A percentile compares a stretch with the other conserved stretches of the same genome.
Conservation (phyloP, 2,113 vertebrate genomes). For the Ascaphus truei region DNA sequence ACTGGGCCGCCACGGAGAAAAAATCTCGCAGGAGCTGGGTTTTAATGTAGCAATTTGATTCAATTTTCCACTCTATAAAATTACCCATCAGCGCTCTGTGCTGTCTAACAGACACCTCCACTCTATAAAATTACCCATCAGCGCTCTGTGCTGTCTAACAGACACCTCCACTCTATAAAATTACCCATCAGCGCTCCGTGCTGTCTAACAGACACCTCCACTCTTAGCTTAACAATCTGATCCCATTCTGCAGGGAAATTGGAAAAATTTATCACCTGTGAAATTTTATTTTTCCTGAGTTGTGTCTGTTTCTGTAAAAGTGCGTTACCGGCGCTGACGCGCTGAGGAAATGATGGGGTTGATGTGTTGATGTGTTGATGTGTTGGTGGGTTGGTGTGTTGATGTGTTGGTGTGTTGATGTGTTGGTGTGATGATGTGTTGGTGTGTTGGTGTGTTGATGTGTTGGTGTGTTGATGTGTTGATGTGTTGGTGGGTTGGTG, state of each 20-base stretch:
- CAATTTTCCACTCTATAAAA: slow-evolving; percentile 98
- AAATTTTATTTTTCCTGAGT: slow-evolving; percentile 91
- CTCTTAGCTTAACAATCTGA: slow-evolving; percentile 92
- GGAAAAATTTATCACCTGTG: slow-evolving; percentile 96
- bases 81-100: slow-evolving; percentile 84
- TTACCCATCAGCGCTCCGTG: slow-evolving; percentile 84
- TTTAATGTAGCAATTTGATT: slow-evolving; percentile 94
- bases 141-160: too few relatives aligned
- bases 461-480: slow-evolving; percentile 41
- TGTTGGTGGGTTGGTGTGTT: slow-evolving; percentile 47
- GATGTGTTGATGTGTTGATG: slow-evolving; percentile 39
- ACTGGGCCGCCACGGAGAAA: slow-evolving; percentile 50
- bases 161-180: too few relatives aligned
- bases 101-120: slow-evolving; percentile 83
- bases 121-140: too few relatives aligned
- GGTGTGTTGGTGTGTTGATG: slow-evolving; percentile 39
- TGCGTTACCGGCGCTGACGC: slow-evolving; percentile 86
- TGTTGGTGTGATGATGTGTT: too few relatives aligned
- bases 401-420: slow-evolving; percentile 39
- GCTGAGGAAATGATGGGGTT: slow-evolving; percentile 78
- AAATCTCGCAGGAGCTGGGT: slow-evolving; percentile 73
- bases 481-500: slow-evolving; percentile 49
- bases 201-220: slow-evolving; percentile 83
- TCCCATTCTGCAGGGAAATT: slow-evolving; percentile 85
- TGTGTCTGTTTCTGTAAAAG: slow-evolving; percentile 83